Conservation (phyloP, 2,888 invertebrate genomes). For the Pyrochroa serraticornis region DNA sequence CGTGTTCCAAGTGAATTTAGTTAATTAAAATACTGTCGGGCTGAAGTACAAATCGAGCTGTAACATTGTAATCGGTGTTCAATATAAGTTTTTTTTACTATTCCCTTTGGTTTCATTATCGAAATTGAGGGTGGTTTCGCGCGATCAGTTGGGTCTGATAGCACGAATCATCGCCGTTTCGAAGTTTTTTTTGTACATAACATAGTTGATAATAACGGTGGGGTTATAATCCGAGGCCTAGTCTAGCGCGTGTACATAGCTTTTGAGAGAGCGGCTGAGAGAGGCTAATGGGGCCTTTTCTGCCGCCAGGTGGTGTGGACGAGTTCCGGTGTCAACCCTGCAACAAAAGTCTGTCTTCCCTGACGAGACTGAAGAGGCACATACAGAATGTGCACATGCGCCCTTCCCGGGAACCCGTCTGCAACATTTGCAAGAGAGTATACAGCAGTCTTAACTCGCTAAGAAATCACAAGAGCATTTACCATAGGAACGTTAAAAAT, state of each 20-base stretch:
- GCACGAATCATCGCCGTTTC: too few relatives aligned
- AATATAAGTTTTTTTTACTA: too few relatives aligned
- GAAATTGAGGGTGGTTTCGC: too few relatives aligned
- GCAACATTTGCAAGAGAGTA: slow-evolving; percentile 90
- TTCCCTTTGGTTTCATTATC: too few relatives aligned
- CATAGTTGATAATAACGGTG: too few relatives aligned
- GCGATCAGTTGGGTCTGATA: too few relatives aligned
- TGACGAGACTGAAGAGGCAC: slow-evolving; percentile 87
- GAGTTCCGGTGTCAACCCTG: slow-evolving; percentile 91
- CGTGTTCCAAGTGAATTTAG: too few relatives aligned
- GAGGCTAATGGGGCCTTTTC: slow-evolving; percentile 54
- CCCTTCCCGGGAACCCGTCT: slow-evolving; percentile 87
- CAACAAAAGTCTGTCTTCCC: slow-evolving; percentile 87
- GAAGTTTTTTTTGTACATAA: too few relatives aligned
- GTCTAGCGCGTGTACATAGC: slow-evolving; percentile 23
- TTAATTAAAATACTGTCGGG: too few relatives aligned
- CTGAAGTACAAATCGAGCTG: too few relatives aligned
- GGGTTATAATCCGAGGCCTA: neutral
- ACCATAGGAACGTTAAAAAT: slow-evolving; percentile 82
- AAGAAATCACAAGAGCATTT: slow-evolving; percentile 91
- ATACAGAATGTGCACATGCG: slow-evolving; percentile 92
- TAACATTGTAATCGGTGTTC: too few relatives aligned
- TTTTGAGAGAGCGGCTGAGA: slow-evolving; percentile 39
- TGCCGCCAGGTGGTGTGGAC: slow-evolving; percentile 79
- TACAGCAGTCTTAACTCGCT: slow-evolving; percentile 91